A percentile compares a stretch with the other conserved stretches of the same genome.
phyloP scores from a whole-genome alignment of 2,888 invertebrate species.

The Chrysolina americana region DNA sequence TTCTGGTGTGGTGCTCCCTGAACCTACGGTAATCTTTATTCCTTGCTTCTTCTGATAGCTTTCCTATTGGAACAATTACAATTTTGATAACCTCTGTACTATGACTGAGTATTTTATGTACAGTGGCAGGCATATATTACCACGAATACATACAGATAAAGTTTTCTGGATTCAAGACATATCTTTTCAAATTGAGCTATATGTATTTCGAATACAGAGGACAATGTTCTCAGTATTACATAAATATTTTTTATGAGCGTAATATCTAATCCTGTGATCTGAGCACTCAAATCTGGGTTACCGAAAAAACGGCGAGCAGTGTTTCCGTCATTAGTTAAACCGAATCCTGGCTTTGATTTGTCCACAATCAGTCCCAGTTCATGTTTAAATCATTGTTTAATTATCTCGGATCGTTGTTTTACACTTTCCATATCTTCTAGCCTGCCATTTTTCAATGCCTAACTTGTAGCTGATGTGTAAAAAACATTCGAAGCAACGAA shows the following conservation, averaged over 20 bases:
- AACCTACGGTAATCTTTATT: conserved; percentile 19
- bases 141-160: not conserved
- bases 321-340: too few relatives aligned
- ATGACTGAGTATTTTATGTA: conserved; percentile 23
- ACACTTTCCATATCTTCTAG: not conserved
- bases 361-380: not conserved
- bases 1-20: not conserved
- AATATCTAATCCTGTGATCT: not conserved
- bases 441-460: not conserved
- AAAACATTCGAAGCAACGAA: not conserved
- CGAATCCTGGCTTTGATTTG: not conserved
- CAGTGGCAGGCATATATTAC: not conserved
- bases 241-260: not conserved
- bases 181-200: not conserved
- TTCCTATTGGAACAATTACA: conserved; percentile 4
- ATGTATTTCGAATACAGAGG: not conserved
- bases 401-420: not conserved
- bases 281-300: not conserved
- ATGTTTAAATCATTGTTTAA: not conserved
- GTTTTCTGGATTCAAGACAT: not conserved
- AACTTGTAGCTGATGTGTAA: not conserved
- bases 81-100: conserved; percentile 3
- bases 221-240: not conserved
- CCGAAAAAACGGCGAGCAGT: too few relatives aligned
- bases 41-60: conserved; percentile 5